A percentile compares a stretch with the other conserved stretches of the same genome.
phyloP scores from a whole-genome alignment of 1,140 invertebrate genomes.

The Harpegnathos saltator region DNA sequence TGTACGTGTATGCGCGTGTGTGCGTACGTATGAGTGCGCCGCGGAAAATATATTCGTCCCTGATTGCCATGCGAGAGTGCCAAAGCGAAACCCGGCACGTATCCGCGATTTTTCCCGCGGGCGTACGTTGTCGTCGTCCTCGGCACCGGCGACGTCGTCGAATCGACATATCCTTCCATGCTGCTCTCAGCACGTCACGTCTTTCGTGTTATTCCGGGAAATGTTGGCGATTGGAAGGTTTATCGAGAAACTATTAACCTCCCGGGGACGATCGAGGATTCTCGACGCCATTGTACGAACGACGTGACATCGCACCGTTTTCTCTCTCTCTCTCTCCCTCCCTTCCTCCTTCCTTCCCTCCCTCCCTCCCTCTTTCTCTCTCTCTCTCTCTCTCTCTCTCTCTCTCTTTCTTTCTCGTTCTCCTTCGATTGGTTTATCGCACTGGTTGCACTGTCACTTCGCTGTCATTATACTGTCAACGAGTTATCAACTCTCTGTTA shows the following conservation, averaged over 20 bases:
- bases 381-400: neutral
- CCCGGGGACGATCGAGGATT: constrained; percentile 42
- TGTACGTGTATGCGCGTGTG: neutral
- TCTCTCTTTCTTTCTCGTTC: neutral
- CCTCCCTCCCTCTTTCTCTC: no score
- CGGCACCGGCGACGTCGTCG: constrained; percentile 23
- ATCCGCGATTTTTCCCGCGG: constrained; percentile 26
- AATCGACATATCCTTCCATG: constrained; percentile 37
- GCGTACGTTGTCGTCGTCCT: neutral
- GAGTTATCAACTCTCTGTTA: constrained; percentile 7
- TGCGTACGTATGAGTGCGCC: neutral
- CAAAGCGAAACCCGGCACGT: constrained; percentile 7
- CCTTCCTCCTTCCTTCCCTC: no score
- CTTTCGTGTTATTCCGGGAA: constrained; percentile 57
- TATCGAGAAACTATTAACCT: constrained; percentile 63
- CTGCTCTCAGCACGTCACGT: constrained; percentile 67
- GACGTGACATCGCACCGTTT: neutral
- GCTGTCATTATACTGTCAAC: neutral
- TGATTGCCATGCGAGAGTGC: constrained; percentile 26
- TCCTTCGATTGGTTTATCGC: neutral
- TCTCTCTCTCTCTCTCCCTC: no score
- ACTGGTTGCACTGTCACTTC: neutral
- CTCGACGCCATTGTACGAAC: neutral
- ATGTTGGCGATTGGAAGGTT: constrained; percentile 53
- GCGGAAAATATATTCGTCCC: neutral